Evolutionary conservation across 92 coral and sea anemone genomes (phyloP).

Genomic region (Metridium senile): DNA sequence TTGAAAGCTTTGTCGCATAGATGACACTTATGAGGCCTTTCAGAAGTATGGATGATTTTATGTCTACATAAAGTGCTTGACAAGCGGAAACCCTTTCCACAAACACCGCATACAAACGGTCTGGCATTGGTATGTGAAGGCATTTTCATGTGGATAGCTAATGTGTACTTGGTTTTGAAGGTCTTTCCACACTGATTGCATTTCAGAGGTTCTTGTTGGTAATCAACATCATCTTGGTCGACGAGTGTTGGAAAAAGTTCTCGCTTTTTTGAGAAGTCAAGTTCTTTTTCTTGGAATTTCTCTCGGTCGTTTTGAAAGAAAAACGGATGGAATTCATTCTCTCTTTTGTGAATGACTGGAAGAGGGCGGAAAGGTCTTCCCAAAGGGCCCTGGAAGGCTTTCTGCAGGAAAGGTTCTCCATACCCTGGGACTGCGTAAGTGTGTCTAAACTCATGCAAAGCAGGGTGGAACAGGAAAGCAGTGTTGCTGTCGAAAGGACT

Average conservation of each 20-base stretch:
- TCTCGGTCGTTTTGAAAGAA: conserved; percentile 2
- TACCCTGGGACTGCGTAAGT: conserved; percentile 13
- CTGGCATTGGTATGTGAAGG: conserved; percentile 85
- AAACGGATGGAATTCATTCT: conserved; percentile 1
- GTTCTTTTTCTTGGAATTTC: neutral
- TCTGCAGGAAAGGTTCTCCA: conserved; percentile 12
- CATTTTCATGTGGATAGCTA: conserved; percentile 87
- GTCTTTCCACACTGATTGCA: conserved; percentile 87
- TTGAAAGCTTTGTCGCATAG: conserved; percentile 84
- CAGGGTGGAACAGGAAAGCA: conserved; percentile 14
- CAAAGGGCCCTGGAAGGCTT: conserved; percentile 14
- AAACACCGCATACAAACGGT: conserved; percentile 83
- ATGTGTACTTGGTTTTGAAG: conserved; percentile 85
- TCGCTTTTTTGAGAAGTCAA: conserved; percentile 13
- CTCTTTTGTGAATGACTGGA: conserved; percentile 15
- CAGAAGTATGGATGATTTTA: conserved; percentile 86
- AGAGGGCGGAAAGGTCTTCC: neutral
- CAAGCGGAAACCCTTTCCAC: conserved; percentile 87
- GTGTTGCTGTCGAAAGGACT: conserved; percentile 3
- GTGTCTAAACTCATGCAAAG: conserved; percentile 20
- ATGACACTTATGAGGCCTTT: conserved; percentile 82
- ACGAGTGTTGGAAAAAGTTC: conserved; percentile 11
- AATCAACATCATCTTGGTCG: conserved; percentile 28
- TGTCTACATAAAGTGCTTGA: conserved; percentile 88
- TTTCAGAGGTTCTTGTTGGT: conserved; percentile 52